phyloP scores from a whole-genome alignment of 2,888 invertebrate genomes.

The Amblyjoppa proteus region DNA sequence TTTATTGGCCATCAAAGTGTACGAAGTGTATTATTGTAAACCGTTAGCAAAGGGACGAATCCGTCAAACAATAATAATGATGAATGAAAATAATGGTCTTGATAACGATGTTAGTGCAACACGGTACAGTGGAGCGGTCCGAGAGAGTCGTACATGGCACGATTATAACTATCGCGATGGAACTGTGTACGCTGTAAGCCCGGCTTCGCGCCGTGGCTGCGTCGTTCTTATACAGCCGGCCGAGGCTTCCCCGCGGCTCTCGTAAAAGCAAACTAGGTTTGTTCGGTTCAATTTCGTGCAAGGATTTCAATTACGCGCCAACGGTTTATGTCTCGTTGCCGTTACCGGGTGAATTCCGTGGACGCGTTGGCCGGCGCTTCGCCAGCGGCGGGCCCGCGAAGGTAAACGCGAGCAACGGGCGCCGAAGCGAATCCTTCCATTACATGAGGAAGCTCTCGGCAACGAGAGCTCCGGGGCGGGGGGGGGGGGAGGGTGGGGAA shows the following conservation, averaged over 20 bases:
- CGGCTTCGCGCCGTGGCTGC: not conserved
- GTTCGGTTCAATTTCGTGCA: constrained; percentile 69
- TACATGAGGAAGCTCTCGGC: constrained; percentile 35
- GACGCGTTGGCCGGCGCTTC: constrained; percentile 30
- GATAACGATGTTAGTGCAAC: not conserved
- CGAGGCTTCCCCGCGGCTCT: constrained; percentile 31
- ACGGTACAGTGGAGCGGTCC: not conserved
- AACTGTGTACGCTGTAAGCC: not conserved
- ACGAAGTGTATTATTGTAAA: no score
- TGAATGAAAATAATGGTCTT: not conserved
- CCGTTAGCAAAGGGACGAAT: no score
- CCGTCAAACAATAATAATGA: not conserved
- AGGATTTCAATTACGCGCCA: constrained; percentile 69
- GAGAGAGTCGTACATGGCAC: not conserved
- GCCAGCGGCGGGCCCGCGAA: constrained; percentile 2
- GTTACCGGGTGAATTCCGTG: constrained; percentile 5
- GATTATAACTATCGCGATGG: not conserved
- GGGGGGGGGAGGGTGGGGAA: no score
- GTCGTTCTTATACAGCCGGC: constrained; percentile 1
- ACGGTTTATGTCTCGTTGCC: constrained; percentile 64
- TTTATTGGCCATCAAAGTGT: no score
- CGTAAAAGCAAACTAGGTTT: constrained; percentile 69
- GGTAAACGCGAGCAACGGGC: constrained; percentile 47
- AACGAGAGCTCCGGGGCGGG: constrained; percentile 2
- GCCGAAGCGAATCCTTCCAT: constrained; percentile 63